These are phyloP conservation scores for Pollimyrus isidori DNA, from an alignment of 2,113 vertebrate genomes.

Conservation along the genomic window DNA sequence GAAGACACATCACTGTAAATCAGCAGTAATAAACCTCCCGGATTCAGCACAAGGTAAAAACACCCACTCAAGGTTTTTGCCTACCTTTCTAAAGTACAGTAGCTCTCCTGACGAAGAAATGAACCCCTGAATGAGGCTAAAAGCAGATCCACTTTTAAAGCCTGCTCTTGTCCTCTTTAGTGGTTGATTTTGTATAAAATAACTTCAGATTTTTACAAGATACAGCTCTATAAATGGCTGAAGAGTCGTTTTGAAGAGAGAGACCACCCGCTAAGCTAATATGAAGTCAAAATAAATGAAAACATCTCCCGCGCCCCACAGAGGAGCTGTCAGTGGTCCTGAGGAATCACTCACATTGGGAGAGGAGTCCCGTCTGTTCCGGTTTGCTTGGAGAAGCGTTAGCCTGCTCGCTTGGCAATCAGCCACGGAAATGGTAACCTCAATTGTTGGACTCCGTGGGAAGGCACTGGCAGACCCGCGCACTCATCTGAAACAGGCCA, in stretches of 20 bases:
- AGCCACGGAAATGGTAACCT: not conserved
- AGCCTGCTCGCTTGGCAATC: not conserved
- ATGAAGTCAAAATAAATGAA: not conserved
- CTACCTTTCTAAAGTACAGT: not conserved
- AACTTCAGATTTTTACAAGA: not conserved
- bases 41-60: not conserved
- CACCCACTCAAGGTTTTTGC: not conserved
- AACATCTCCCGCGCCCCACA: not conserved
- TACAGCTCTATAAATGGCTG: not conserved
- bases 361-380: not conserved
- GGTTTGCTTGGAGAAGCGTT: not conserved
- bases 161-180: not conserved
- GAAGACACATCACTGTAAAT: not conserved
- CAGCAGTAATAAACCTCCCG: not conserved
- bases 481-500: constrained; percentile 17
- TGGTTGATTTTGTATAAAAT: not conserved
- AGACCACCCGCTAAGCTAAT: not conserved
- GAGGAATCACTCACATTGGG: not conserved
- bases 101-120: not conserved
- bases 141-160: not conserved
- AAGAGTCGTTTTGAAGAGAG: not conserved
- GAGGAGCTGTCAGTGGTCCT: not conserved
- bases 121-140: not conserved
- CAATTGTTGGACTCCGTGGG: not conserved
- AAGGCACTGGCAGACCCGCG: not conserved